Percentiles rank a stretch among this genome's conserved stretches.
These are phyloP conservation scores for Drosophila suboccidentalis DNA, from an alignment of 2,888 invertebrate genomes.

Conservation along the genomic window DNA sequence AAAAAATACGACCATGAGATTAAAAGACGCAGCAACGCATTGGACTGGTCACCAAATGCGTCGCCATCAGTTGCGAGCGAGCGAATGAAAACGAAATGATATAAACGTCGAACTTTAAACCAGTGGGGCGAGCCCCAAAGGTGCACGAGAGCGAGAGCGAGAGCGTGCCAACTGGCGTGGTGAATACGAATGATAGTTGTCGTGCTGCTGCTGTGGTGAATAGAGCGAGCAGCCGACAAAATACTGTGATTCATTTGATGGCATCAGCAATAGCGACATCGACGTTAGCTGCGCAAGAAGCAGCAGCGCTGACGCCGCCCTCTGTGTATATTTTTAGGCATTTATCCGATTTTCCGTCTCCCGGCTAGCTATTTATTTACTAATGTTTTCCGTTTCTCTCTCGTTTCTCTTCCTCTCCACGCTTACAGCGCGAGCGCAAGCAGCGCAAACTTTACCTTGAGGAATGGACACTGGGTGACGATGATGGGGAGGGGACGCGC, in stretches of 20 bases:
- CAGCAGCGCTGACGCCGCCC: constrained; percentile 36
- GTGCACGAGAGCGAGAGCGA: constrained; percentile 20
- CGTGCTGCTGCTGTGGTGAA: constrained; percentile 42
- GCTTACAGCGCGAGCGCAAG: constrained; percentile 93
- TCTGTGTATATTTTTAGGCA: constrained; percentile 55
- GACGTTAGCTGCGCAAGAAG: constrained; percentile 30
- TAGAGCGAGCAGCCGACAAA: constrained; percentile 5
- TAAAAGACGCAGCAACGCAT: not conserved
- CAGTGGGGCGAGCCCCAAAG: constrained; percentile 29
- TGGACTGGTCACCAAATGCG: constrained; percentile 3
- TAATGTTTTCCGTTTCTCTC: constrained; percentile 43
- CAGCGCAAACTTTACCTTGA: constrained; percentile 97
- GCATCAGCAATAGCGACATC: constrained; percentile 43
- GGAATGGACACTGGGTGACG: constrained; percentile 95
- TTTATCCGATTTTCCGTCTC: constrained; percentile 37
- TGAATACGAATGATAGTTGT: constrained; percentile 35
- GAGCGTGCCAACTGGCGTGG: constrained; percentile 32
- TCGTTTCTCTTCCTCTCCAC: constrained; percentile 6
- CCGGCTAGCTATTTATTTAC: constrained; percentile 43
- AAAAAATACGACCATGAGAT: constrained; percentile 63
- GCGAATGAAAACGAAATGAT: constrained; percentile 73
- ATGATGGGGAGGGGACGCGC: constrained; percentile 91
- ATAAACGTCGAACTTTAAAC: constrained; percentile 48
- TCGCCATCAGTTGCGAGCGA: constrained; percentile 34
- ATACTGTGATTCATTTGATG: constrained; percentile 55